Percentiles rank a stretch among this genome's conserved stretches.
Evolutionary conservation across 1,140 invertebrate genomes (phyloP).

Genomic region (Drosophila sulfurigaster): DNA sequence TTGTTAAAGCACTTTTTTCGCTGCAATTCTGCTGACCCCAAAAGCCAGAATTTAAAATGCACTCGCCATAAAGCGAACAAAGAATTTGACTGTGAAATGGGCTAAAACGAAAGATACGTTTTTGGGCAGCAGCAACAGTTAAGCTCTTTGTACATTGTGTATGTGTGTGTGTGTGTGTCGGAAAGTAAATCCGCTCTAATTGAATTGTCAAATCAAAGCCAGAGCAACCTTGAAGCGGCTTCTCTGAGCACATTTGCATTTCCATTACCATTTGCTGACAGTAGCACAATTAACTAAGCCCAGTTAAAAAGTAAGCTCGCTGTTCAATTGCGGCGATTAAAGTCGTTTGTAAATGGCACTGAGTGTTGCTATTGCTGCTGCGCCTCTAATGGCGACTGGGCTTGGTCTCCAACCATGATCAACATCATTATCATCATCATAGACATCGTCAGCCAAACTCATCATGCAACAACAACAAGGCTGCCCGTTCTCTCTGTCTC

Average conservation of each 20-base stretch:
- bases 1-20: conserved; percentile 14
- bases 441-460: conserved; percentile 4
- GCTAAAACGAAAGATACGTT: not conserved
- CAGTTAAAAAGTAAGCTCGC: conserved; percentile 29
- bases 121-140: not conserved
- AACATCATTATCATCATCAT: conserved; percentile 25
- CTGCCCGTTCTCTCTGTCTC: conserved; percentile 56
- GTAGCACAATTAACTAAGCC: conserved; percentile 60
- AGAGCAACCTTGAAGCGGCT: conserved; percentile 22
- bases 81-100: not conserved
- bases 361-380: conserved; percentile 9
- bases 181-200: conserved; percentile 43
- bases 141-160: conserved; percentile 12
- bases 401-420: conserved; percentile 36
- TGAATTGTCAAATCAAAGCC: conserved; percentile 62
- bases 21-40: not conserved
- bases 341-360: conserved; percentile 70
- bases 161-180: conserved; percentile 19
- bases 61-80: not conserved
- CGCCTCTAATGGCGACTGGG: conserved; percentile 68
- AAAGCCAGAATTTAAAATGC: not conserved
- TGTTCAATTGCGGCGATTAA: conserved; percentile 73
- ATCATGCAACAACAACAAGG: conserved; percentile 25
- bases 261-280: conserved; percentile 53
- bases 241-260: conserved; percentile 5